Base-by-base conservation (phyloP, 2,888 invertebrate species). In the Brenthis hecate region DNA sequence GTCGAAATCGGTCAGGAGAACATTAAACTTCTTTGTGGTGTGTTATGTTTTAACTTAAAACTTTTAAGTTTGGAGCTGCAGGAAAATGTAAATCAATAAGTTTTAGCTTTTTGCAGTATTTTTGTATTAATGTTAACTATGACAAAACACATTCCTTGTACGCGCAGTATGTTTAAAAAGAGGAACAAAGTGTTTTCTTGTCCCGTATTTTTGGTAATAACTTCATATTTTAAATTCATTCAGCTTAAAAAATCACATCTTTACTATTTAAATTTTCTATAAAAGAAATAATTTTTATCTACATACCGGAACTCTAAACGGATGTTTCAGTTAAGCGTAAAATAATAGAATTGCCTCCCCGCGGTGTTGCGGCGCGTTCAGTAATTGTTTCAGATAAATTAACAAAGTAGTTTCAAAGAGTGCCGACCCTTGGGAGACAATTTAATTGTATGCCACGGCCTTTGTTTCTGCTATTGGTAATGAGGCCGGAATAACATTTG, bases 301-400 rank as follows among this genome's bases (percentile, higher is more conserved):
- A 51, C 54, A 61, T 63, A 68, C 50, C 53, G 65, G 74, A 71
- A 71, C 71, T 71, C 73, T 74, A 70, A 73, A 74, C 72, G 66
- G 73, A 66, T 72, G 76, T 82, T 84, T 83, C 80, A 84, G 81
- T 85, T 83, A 81, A 81, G 78, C 78, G 77, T 81, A 81, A 86
- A 85, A 85, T 85, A 88, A 88, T 85, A 83, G 80, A 86, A 88
- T 83, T 83, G 83, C 81, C 78, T 77, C 78, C 78, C 84, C 85
- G 82, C 75, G 78, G 84, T 78, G 78, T 82, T 82, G 85, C 70
- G 82, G 84, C 81, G 83, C 85, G 86, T 89, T 82, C 82, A 85
- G 84, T 91, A 91, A 92, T 92, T 90, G 88, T 88, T 88, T 88
- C 84, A 86, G 84, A 89, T 91, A 90, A 90, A 91, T 91, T 91